Evolutionary conservation across 2,113 vertebrate genomes (phyloP).

Genomic region (Actinemys pallida): DNA sequence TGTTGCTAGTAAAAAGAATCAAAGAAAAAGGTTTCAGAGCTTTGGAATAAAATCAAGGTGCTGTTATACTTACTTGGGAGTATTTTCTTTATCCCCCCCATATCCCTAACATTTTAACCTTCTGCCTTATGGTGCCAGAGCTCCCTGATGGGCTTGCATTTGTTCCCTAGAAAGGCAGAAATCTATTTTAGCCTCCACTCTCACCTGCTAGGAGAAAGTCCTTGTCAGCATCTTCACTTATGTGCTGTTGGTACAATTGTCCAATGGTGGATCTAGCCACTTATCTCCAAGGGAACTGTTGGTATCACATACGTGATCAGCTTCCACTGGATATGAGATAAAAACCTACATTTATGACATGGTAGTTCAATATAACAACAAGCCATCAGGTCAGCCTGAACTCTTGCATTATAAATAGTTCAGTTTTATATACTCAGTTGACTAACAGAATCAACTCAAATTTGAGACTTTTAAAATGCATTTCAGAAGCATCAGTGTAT

Average conservation of each 20-base stretch:
- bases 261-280: not conserved
- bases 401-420: not conserved
- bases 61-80: not conserved
- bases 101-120: not conserved
- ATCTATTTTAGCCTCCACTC: not conserved
- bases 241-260: not conserved
- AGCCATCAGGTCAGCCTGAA: not conserved
- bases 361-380: not conserved
- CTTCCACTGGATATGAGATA: not conserved
- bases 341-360: not conserved
- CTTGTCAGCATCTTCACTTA: not conserved
- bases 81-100: not conserved
- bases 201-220: not conserved
- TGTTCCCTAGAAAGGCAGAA: not conserved
- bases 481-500: not conserved
- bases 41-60: not conserved
- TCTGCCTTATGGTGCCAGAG: not conserved
- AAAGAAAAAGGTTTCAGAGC: not conserved
- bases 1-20: not conserved
- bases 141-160: not conserved
- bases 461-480: not conserved
- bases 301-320: not conserved
- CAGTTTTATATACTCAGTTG: not conserved
- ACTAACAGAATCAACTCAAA: not conserved
- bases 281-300: not conserved